Percentiles rank a stretch among this genome's conserved stretches.
These are phyloP conservation scores for Papilio dardanus DNA, from an alignment of 1,140 invertebrate genomes.

Conservation along the genomic window DNA sequence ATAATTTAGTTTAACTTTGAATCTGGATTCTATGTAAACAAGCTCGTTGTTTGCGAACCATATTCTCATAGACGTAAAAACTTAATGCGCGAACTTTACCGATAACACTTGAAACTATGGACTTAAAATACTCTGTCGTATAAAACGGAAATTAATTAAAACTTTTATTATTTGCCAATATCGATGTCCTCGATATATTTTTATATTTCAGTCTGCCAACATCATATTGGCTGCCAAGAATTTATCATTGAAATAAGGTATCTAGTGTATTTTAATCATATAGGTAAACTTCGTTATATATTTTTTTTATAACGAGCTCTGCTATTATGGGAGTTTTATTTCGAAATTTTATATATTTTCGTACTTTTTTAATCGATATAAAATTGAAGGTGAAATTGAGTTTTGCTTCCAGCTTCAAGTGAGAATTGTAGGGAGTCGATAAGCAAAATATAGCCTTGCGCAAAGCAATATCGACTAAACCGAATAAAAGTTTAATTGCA, in stretches of 20 bases:
- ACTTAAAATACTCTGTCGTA: conserved; percentile 55
- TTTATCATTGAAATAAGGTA: conserved; percentile 5
- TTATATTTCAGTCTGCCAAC: conserved; percentile 27
- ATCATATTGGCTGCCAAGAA: conserved; percentile 1
- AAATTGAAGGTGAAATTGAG: not conserved
- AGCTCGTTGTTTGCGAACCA: conserved; percentile 65
- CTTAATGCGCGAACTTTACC: conserved; percentile 70
- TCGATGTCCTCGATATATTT: conserved; percentile 3
- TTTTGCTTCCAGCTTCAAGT: not conserved
- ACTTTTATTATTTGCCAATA: conserved; percentile 44
- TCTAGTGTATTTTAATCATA: not conserved
- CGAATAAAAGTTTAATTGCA: conserved; percentile 78
- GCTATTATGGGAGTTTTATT: too few relatives aligned
- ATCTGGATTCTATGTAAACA: conserved; percentile 74
- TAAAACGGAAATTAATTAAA: conserved; percentile 56
- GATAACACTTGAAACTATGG: conserved; percentile 63
- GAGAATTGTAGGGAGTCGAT: conserved; percentile 51
- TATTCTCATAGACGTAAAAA: conserved; percentile 74
- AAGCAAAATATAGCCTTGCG: conserved; percentile 62
- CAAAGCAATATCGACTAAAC: conserved; percentile 63
- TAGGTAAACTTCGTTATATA: not conserved
- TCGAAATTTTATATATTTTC: too few relatives aligned
- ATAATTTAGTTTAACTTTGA: conserved; percentile 68
- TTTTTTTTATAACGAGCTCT: not conserved
- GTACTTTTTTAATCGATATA: too few relatives aligned